phyloP scores from a whole-genome alignment of 2,113 vertebrate species.

The Mionectes macconnelli region DNA sequence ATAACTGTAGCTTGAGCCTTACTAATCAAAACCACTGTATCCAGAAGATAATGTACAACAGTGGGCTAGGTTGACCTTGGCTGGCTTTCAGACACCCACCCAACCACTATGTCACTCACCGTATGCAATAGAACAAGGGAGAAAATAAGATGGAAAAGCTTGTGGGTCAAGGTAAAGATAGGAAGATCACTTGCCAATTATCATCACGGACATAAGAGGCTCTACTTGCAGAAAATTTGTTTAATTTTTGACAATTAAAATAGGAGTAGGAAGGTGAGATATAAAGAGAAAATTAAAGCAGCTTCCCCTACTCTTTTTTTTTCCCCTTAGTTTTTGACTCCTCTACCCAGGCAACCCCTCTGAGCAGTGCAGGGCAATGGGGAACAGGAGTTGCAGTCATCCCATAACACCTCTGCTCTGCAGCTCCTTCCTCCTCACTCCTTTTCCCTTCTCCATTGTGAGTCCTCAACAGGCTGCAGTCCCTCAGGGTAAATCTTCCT shows the following conservation, averaged over 20 bases:
- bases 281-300: background rate
- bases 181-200: background rate
- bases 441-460: background rate
- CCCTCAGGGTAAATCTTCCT: background rate
- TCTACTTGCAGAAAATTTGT: background rate
- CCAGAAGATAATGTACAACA: background rate
- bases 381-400: background rate
- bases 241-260: background rate
- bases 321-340: background rate
- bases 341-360: background rate
- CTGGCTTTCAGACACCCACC: background rate
- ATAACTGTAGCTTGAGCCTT: background rate
- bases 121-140: rapidly evolving
- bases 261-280: background rate
- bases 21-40: background rate
- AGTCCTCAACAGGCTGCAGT: background rate
- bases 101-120: background rate
- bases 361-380: background rate
- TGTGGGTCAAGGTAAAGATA: background rate
- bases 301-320: background rate
- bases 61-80: background rate
- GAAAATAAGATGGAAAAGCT: background rate
- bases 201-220: background rate
- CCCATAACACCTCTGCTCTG: background rate
- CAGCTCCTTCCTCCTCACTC: background rate